Percentiles rank a stretch among this genome's conserved stretches.
These are phyloP conservation scores for Sesia apiformis DNA, from an alignment of 2,888 invertebrate species.

Conservation along the genomic window DNA sequence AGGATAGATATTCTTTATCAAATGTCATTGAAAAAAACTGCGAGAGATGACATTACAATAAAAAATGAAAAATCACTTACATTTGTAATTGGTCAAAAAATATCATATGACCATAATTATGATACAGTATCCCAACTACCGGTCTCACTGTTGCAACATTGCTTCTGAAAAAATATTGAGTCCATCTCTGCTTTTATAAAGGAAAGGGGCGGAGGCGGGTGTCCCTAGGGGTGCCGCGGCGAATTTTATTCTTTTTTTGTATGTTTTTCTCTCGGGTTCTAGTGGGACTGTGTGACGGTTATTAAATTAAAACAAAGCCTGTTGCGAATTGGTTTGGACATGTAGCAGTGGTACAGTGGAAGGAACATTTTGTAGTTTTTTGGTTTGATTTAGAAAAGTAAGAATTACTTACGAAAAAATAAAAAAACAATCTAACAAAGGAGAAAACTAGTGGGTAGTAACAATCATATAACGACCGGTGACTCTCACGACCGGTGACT, in stretches of 20 bases:
- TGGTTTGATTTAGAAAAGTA: constrained; percentile 1
- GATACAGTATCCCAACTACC: too few relatives aligned
- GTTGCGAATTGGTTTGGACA: constrained; percentile 49
- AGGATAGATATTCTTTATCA: too few relatives aligned
- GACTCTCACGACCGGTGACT: too few relatives aligned
- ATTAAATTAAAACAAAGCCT: constrained; percentile 68
- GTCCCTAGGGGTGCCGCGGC: constrained; percentile 50
- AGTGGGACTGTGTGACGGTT: constrained; percentile 42
- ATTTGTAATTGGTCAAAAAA: constrained; percentile 5
- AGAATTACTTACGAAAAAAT: too few relatives aligned
- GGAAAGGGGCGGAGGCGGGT: constrained; percentile 24
- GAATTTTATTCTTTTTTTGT: constrained; percentile 39
- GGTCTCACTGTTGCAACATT: background rate
- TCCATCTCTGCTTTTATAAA: constrained; percentile 45
- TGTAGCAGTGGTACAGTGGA: constrained; percentile 14
- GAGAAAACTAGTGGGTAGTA: too few relatives aligned
- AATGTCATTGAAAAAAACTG: too few relatives aligned
- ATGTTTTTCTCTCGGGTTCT: constrained; percentile 23
- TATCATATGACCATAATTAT: constrained; percentile 14
- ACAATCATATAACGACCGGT: too few relatives aligned
- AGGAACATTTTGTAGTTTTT: background rate
- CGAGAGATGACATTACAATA: too few relatives aligned
- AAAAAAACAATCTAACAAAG: too few relatives aligned
- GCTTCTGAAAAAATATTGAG: background rate
- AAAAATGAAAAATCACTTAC: background rate